Conservation (phyloP, 2,113 vertebrate species). For the Ceyx melanurus region DNA sequence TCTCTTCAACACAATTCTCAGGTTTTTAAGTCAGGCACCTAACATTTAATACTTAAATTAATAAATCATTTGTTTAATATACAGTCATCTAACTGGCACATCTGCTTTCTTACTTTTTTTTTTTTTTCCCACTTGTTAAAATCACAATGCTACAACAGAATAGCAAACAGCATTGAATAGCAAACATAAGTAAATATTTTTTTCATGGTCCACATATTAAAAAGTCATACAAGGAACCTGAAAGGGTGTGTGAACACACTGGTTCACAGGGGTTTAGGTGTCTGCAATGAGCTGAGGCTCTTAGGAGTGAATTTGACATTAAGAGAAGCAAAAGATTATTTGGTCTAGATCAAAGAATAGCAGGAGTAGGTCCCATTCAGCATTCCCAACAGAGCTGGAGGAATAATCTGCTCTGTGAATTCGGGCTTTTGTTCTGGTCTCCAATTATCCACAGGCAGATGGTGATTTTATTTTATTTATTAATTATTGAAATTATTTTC, state of each 20-base stretch:
- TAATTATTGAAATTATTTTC: background rate
- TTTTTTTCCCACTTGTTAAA: background rate
- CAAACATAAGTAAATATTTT: background rate
- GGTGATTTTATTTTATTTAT: slow-evolving; percentile 18
- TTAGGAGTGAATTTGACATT: background rate
- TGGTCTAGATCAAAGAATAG: background rate
- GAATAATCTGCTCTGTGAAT: background rate
- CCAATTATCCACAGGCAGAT: slow-evolving; percentile 7
- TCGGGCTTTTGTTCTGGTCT: slow-evolving; percentile 1
- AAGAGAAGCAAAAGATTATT: background rate
- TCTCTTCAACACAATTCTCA: background rate
- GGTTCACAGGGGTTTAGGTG: fast-evolving
- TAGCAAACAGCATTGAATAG: background rate
- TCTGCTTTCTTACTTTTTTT: background rate
- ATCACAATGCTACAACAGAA: background rate
- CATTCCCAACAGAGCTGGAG: background rate
- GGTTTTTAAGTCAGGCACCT: background rate
- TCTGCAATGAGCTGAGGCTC: background rate
- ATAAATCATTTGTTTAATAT: background rate
- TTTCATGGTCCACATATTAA: background rate
- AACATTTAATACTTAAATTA: background rate
- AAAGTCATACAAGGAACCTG: background rate
- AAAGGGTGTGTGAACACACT: background rate
- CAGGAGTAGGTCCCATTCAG: background rate
- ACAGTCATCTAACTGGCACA: background rate